Percentiles rank a stretch among this genome's conserved stretches.
These are phyloP conservation scores for Lithosia quadra DNA, from an alignment of 2,888 invertebrate species.

Conservation along the genomic window DNA sequence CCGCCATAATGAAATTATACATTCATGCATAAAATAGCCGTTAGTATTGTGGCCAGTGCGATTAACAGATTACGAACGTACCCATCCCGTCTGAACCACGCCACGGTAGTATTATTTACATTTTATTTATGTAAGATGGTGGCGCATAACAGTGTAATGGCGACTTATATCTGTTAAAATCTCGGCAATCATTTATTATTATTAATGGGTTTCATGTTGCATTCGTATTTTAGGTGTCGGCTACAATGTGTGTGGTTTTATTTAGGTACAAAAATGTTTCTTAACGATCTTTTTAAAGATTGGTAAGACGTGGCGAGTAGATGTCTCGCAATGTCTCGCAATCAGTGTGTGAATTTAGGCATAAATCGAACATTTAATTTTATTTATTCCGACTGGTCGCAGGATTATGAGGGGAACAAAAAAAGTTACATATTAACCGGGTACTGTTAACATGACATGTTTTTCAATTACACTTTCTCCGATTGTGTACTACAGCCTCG, in stretches of 20 bases:
- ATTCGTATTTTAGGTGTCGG: slow-evolving; percentile 34
- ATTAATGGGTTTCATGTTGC: slow-evolving; percentile 31
- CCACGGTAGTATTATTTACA: slow-evolving; percentile 43
- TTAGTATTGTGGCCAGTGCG: slow-evolving; percentile 53
- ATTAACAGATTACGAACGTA: slow-evolving; percentile 49
- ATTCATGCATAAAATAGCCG: slow-evolving; percentile 72
- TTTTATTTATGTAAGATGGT: slow-evolving; percentile 42
- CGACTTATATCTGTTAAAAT: slow-evolving; percentile 45
- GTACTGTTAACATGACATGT: too few relatives aligned
- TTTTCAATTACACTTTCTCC: too few relatives aligned
- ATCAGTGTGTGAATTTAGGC: too few relatives aligned
- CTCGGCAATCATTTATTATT: slow-evolving; percentile 48
- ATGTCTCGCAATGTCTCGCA: neutral
- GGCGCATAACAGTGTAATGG: slow-evolving; percentile 29
- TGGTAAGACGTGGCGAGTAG: neutral
- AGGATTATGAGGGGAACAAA: too few relatives aligned
- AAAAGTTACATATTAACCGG: too few relatives aligned
- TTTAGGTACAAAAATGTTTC: slow-evolving; percentile 3
- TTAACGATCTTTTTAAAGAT: neutral
- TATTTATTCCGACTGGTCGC: too few relatives aligned
- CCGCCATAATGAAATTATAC: slow-evolving; percentile 72
- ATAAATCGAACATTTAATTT: too few relatives aligned
- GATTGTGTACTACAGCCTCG: neutral
- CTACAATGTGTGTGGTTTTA: slow-evolving; percentile 11
- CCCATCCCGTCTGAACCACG: slow-evolving; percentile 38